Evolutionary conservation across 2,888 invertebrate species (phyloP).

Genomic region (Coenonympha arcania): DNA sequence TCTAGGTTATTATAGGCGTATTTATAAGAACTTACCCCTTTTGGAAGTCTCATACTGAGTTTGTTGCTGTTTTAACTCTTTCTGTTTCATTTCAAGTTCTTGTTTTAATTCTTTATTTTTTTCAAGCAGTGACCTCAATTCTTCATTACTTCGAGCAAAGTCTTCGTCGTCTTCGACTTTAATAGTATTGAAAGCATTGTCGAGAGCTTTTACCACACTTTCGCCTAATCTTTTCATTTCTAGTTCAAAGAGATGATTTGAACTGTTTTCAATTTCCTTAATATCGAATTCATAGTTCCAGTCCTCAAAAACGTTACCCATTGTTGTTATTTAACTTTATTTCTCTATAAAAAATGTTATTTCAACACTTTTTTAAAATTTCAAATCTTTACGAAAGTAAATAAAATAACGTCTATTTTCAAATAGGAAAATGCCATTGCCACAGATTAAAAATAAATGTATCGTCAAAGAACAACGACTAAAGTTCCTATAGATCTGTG

Average conservation of each 20-base stretch:
- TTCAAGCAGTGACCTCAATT: conserved; percentile 44
- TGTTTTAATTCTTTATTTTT: conserved; percentile 47
- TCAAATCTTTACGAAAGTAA: not conserved
- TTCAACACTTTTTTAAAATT: too few relatives aligned
- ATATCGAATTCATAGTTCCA: conserved; percentile 41
- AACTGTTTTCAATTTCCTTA: conserved; percentile 33
- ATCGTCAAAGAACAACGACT: too few relatives aligned
- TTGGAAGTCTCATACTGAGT: conserved; percentile 50
- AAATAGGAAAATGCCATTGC: too few relatives aligned
- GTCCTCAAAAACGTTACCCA: conserved; percentile 45
- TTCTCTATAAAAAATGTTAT: too few relatives aligned
- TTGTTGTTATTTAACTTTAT: too few relatives aligned
- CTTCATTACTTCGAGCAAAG: conserved; percentile 40
- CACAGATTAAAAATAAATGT: too few relatives aligned
- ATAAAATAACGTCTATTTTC: not conserved
- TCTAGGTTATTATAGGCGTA: not conserved
- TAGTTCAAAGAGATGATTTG: conserved; percentile 36
- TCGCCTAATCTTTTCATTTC: conserved; percentile 35
- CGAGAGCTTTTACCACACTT: conserved; percentile 36
- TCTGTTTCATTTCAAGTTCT: conserved; percentile 46
- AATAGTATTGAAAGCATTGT: conserved; percentile 41
- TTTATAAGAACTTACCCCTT: conserved; percentile 40
- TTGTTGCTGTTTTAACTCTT: conserved; percentile 39
- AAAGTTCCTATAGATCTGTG: too few relatives aligned
- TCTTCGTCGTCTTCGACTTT: conserved; percentile 32